phyloP scores from a whole-genome alignment of 2,888 invertebrate genomes.

The Leucoptera coffeella region DNA sequence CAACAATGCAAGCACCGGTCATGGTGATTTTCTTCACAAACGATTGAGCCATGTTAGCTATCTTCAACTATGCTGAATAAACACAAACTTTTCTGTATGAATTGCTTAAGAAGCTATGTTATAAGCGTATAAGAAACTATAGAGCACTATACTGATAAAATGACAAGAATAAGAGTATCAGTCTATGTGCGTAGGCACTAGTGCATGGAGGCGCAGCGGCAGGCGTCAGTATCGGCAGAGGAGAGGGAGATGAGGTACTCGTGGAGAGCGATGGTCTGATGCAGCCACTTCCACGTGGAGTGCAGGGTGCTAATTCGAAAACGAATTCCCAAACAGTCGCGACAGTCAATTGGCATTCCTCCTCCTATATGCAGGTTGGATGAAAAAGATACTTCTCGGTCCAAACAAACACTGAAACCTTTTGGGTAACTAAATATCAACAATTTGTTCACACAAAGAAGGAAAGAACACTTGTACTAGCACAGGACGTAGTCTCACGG shows the following conservation, averaged over 20 bases:
- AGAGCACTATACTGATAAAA: too few species aligned
- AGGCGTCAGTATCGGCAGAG: conserved; percentile 63
- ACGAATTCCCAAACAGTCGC: conserved; percentile 83
- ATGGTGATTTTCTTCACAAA: conserved; percentile 35
- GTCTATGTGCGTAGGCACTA: too few species aligned
- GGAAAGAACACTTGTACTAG: conserved; percentile 3
- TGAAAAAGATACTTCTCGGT: conserved; percentile 32
- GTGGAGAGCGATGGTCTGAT: conserved; percentile 83
- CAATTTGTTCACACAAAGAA: conserved; percentile 6
- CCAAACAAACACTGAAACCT: conserved; percentile 14
- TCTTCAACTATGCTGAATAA: conserved; percentile 11
- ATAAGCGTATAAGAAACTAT: conserved; percentile 22
- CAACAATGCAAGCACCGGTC: conserved; percentile 29
- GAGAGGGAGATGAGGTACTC: conserved; percentile 79
- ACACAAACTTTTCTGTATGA: conserved; percentile 48
- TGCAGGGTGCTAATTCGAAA: conserved; percentile 82
- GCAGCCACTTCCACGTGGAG: conserved; percentile 93
- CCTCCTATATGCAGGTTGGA: conserved; percentile 46
- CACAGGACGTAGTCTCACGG: conserved; percentile 5
- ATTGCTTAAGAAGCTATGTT: conserved; percentile 19
- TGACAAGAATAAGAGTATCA: too few species aligned
- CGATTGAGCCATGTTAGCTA: conserved; percentile 35
- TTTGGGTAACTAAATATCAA: conserved; percentile 4
- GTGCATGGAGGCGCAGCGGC: too few species aligned
- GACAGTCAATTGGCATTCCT: conserved; percentile 64